phyloP scores from a whole-genome alignment of 2,888 invertebrate genomes.

The Caenorhabditis sp. region DNA sequence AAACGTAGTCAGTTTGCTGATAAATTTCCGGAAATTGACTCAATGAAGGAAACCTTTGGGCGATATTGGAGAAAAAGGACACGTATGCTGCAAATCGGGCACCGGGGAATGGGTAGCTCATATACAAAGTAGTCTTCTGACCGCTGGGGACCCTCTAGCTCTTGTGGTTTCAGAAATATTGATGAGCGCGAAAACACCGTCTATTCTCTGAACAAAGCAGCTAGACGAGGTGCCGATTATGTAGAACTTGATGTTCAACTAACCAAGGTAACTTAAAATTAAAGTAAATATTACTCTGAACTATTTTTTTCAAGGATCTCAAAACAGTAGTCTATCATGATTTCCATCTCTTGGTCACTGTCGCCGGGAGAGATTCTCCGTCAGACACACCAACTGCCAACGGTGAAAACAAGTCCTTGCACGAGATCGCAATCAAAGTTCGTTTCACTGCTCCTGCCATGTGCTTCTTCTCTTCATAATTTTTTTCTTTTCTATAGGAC shows the following conservation, averaged over 20 bases:
- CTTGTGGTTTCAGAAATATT: constrained; percentile 38
- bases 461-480: not conserved
- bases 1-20: constrained; percentile 54
- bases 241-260: constrained; percentile 99
- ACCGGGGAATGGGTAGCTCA: constrained; percentile 95
- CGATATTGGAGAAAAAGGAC: constrained; percentile 73
- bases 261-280: constrained; percentile 87
- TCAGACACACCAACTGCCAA: constrained; percentile 37
- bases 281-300: too few relatives aligned
- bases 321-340: constrained; percentile 94
- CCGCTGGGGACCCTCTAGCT: too few relatives aligned
- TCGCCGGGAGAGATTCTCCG: constrained; percentile 74
- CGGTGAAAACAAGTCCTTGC: constrained; percentile 57
- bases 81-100: constrained; percentile 91
- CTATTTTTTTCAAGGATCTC: constrained; percentile 85
- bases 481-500: constrained; percentile 56
- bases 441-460: not conserved
- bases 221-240: constrained; percentile 95
- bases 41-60: constrained; percentile 61
- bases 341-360: constrained; percentile 91
- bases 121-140: constrained; percentile 84
- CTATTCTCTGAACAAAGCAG: constrained; percentile 94
- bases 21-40: constrained; percentile 37
- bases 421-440: constrained; percentile 75
- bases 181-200: constrained; percentile 92